These are phyloP conservation scores for Melozone crissalis DNA, from an alignment of 2,113 vertebrate genomes.

Conservation along the genomic window DNA sequence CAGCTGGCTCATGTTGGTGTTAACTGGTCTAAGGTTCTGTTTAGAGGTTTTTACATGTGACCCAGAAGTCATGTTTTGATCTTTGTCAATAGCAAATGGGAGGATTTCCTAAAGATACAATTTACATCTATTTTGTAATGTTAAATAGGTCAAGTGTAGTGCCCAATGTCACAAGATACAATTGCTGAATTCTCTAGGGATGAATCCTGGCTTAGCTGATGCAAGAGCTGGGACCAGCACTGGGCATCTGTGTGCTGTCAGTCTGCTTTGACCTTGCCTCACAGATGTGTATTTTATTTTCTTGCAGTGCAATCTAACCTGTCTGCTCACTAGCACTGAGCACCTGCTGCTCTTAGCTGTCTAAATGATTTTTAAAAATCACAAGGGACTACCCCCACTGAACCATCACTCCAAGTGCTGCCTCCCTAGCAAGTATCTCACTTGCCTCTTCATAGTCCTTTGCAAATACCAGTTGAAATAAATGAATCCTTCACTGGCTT, in stretches of 20 bases:
- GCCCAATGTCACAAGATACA: background rate
- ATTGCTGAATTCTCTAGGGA: background rate
- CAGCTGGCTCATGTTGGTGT: background rate
- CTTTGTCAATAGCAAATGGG: constrained; percentile 6
- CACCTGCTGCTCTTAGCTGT: background rate
- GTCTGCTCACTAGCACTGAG: background rate
- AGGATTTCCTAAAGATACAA: background rate
- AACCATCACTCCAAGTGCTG: background rate
- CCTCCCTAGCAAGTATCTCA: background rate
- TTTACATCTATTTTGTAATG: constrained; percentile 25
- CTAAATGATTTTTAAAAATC: background rate
- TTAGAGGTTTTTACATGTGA: constrained; percentile 1
- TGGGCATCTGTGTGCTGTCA: background rate
- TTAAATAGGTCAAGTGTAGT: background rate
- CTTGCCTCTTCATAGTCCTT: background rate
- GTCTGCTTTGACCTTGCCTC: background rate
- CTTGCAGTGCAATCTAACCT: background rate
- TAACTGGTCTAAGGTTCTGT: background rate
- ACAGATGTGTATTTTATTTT: background rate
- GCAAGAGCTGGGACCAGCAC: background rate
- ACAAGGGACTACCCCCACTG: fast-evolving
- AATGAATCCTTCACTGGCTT: background rate
- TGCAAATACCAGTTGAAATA: background rate
- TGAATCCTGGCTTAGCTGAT: background rate
- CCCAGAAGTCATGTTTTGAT: constrained; percentile 2